A percentile compares a stretch with the other conserved stretches of the same genome.
Conservation (phyloP, 2,888 invertebrate genomes). For the Oscheius onirici region DNA sequence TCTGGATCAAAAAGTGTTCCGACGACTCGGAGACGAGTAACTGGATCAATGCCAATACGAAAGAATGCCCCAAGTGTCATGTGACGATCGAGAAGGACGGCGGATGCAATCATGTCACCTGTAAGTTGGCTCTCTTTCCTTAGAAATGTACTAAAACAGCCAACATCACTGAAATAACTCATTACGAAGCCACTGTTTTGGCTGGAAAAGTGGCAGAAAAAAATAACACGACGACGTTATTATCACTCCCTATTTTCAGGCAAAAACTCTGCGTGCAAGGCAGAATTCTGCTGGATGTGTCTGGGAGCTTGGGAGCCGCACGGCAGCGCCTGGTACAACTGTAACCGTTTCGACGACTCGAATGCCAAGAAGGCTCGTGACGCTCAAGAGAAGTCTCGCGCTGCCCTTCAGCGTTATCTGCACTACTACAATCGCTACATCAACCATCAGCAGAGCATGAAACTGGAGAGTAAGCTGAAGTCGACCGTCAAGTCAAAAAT, state of each 20-base stretch:
- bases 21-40: conserved; percentile 98
- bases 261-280: conserved; percentile 95
- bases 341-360: conserved; percentile 89
- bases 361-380: conserved; percentile 94
- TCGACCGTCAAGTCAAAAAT: conserved; percentile 95
- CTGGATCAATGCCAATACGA: conserved; percentile 99
- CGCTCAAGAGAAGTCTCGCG: conserved; percentile 87
- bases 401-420: conserved; percentile 92
- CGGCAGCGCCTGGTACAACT: conserved; percentile 87
- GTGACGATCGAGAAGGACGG: conserved; percentile 82
- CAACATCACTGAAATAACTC: too few species aligned
- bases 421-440: conserved; percentile 99
- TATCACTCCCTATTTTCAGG: too few species aligned
- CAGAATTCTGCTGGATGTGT: conserved; percentile 99
- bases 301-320: conserved; percentile 98
- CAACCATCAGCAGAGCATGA: conserved; percentile 98
- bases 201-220: too few species aligned
- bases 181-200: too few species aligned
- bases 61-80: conserved; percentile 97
- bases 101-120: conserved; percentile 99
- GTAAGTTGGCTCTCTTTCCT: too few species aligned
- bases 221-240: too few species aligned
- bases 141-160: too few species aligned
- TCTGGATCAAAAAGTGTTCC: conserved; percentile 98
- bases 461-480: conserved; percentile 91